Evolutionary conservation across 2,797 vertebrate genomes (phyloP), one percentile per base, ranked within the genome.

Genomic region (Anguilla megastoma): DNA sequence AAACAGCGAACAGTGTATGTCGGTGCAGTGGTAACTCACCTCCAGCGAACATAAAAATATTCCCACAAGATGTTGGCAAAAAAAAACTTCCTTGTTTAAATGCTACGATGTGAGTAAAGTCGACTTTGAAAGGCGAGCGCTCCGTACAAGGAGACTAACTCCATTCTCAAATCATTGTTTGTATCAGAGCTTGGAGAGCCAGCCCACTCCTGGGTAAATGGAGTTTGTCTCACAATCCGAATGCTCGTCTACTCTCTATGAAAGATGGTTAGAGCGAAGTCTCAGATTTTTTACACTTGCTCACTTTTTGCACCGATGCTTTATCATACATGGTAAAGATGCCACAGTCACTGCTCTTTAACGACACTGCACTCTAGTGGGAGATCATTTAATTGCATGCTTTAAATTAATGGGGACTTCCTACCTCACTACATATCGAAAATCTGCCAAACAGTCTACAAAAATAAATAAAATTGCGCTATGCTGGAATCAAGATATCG

Each of bases 141-240:
- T 87, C 88, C 88, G 84, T 45, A 27, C 85, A 86, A 54, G 74
- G 33, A 50, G 60, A 41, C 36, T 63, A 84, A 83, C 79, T 52
- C 79, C 88, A 89, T 89, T 33, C 76, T 89, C 86, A 89, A 54
- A 85, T 27, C 86, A 87, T 80, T 24, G 88, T 76, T 89, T 85
- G 50, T 85, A 60, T 84, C 24, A n/a, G 33, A 21, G 50, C 33
- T 56, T 45, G 27, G 41, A 69, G 82, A 89, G 85, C 82, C 87
- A 88, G 82, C 69, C 83, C 82, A 85, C 82, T 76, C 50, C 30
- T 45, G 76, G 87, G 87, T 79, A 85, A 56, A 88, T n/a, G 52
- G 84, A 87, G 79, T 87, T 85, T 48, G 80, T 6, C 63, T 85
- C 66, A 33, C 66, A 50, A 45, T 86, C 50, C 79, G 84, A 58